Evolutionary conservation across 2,888 invertebrate species (phyloP).

Genomic region (Aleiodes leptofemur): DNA sequence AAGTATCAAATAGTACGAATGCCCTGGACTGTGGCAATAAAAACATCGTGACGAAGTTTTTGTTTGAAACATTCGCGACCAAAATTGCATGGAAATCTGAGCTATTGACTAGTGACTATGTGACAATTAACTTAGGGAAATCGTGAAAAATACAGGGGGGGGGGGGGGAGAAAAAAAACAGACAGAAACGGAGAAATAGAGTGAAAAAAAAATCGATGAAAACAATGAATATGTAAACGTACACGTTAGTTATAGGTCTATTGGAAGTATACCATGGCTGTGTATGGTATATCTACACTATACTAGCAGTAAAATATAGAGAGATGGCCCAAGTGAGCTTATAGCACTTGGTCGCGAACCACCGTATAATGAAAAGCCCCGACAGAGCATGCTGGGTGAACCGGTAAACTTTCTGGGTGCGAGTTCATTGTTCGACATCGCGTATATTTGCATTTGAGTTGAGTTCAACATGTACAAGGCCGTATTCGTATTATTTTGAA

Average conservation of each 20-base stretch:
- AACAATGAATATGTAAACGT: conserved; percentile 21
- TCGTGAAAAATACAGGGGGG: not conserved
- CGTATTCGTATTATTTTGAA: conserved; percentile 1
- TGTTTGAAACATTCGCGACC: not conserved
- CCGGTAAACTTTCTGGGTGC: conserved; percentile 36
- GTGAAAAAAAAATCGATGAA: conserved; percentile 10
- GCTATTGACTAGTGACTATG: conserved; percentile 16
- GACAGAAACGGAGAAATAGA: not conserved
- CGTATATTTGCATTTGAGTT: conserved; percentile 40
- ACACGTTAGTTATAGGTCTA: conserved; percentile 20
- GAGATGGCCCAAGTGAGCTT: conserved; percentile 17
- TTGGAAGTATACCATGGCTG: conserved; percentile 1
- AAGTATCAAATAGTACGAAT: not conserved
- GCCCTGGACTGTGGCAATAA: not conserved
- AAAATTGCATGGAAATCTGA: conserved; percentile 15
- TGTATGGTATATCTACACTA: not conserved
- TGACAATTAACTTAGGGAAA: conserved; percentile 32
- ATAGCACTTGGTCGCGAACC: conserved; percentile 18
- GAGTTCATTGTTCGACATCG: conserved; percentile 45
- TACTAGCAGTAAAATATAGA: conserved; percentile 8
- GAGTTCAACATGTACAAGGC: conserved; percentile 7
- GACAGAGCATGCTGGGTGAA: conserved; percentile 26
- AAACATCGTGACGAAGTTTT: not conserved
- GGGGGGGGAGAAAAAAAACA: not conserved
- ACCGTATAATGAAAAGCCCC: conserved; percentile 24